Percentiles rank a stretch among this genome's conserved stretches.
Evolutionary conservation across 2,797 vertebrate species (phyloP).

Genomic region (Phataginus tetradactyla): DNA sequence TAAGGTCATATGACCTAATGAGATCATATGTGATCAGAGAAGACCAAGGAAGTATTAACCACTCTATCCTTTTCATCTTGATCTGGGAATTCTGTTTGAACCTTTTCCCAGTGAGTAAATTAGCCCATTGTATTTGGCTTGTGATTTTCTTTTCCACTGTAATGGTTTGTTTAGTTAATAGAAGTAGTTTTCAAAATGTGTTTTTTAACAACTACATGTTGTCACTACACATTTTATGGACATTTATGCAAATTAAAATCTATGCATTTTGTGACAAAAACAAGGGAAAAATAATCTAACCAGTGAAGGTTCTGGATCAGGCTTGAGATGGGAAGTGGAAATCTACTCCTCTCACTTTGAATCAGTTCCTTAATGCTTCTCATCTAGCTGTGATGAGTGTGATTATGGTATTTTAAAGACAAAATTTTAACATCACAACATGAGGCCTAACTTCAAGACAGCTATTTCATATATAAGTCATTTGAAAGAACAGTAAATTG

Average conservation of each 20-base stretch:
- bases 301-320: background rate
- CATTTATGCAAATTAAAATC: background rate
- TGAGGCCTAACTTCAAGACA: background rate
- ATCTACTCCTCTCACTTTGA: background rate
- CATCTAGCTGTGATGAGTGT: background rate
- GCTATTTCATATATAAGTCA: background rate
- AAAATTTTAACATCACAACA: background rate
- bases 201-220: background rate
- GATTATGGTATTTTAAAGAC: conserved; percentile 8
- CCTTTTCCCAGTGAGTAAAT: background rate
- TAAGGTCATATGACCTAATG: background rate
- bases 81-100: background rate
- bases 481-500: conserved; percentile 14
- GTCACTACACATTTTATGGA: background rate
- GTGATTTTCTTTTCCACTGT: background rate
- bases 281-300: background rate
- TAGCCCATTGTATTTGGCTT: background rate
- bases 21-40: background rate
- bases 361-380: background rate
- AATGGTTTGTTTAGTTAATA: background rate
- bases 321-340: background rate
- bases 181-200: background rate
- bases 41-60: background rate
- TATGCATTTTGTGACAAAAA: background rate
- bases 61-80: background rate